Evolutionary conservation across 1,140 invertebrate genomes (phyloP), one percentile per base, ranked within the genome.

Genomic region (Belonocnema kinseyi): DNA sequence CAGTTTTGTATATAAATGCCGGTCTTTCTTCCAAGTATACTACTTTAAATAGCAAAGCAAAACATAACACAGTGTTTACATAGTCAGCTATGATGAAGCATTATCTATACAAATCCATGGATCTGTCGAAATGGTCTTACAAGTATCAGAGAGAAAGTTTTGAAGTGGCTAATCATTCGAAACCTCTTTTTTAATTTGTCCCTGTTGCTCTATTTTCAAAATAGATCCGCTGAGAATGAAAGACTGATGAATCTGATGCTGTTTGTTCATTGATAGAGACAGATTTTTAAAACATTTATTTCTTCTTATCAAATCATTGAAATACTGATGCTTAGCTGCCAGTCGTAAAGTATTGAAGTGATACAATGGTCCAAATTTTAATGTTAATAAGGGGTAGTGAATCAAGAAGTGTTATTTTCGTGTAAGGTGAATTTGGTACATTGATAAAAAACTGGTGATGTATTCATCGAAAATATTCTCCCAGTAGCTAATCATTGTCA

Each of bases 281-380:
- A 12, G 52, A 16, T 53, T 53, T 53, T 53, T 53, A 53, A 53
- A 16, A 53, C 52, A 53, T n/a, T 53, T 53, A 53, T 53, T 53
- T 53, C n/a, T 53, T 16, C 52, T 13, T 12, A 53, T 53, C 14
- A 53, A 16, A 53, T 53, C 52, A 11, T 53, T 53, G 14, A 53
- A 53, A 53, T 16, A 53, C n/a, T 53, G 52, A 53, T 53, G 52
- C n/a, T 53, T 53, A 4, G 52, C 52, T 53, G 6, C 52, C 11
- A 12, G 13, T 53, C 52, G 52, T n/a, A 53, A 53, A n/a, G 52
- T 53, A 16, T 53, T 53, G 14, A 12, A 53, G 14, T n/a, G n/a
- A n/a, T n/a, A n/a, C n/a, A n/a, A n/a, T n/a, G n/a, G n/a, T n/a
- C n/a, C n/a, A n/a, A n/a, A n/a, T n/a, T n/a, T n/a, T n/a, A n/a